Percentiles rank a stretch among this genome's conserved stretches.
Conservation (phyloP, 2,113 vertebrate species). For the Danio rerio region DNA sequence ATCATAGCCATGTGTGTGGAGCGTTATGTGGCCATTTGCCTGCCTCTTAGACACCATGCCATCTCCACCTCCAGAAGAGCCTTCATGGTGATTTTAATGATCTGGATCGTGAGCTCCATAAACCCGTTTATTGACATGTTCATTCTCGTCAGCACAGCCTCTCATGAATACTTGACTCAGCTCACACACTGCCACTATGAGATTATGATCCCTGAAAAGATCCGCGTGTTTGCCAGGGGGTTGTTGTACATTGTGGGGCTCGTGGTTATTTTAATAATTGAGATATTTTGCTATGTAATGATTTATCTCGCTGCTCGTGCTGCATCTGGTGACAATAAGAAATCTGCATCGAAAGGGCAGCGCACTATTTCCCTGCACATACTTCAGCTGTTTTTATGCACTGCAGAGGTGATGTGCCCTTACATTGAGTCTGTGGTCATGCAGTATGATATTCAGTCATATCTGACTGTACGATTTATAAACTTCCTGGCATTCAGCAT, state of each 20-base stretch:
- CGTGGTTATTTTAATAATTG: constrained; percentile 40
- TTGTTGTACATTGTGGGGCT: constrained; percentile 16
- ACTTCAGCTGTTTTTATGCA: constrained; percentile 62
- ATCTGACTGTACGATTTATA: constrained; percentile 43
- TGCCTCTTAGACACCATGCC: constrained; percentile 52
- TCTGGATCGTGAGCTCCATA: constrained; percentile 45
- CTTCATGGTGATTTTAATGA: constrained; percentile 20
- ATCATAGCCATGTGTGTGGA: constrained; percentile 61
- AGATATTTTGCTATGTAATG: constrained; percentile 58
- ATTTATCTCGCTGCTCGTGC: constrained; percentile 52
- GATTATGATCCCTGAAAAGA: constrained; percentile 49
- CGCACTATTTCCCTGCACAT: constrained; percentile 62
- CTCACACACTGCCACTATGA: constrained; percentile 53
- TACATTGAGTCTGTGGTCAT: constrained; percentile 52
- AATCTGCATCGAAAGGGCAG: constrained; percentile 56
- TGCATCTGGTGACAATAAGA: constrained; percentile 50
- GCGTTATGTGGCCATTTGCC: constrained; percentile 63
- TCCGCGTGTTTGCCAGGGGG: constrained; percentile 23
- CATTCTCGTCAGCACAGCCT: constrained; percentile 36
- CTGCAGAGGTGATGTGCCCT: constrained; percentile 50
- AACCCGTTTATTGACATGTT: constrained; percentile 45
- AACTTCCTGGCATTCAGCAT: constrained; percentile 61
- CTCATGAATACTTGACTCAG: constrained; percentile 37
- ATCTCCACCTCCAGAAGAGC: constrained; percentile 48
- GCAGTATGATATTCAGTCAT: constrained; percentile 37